Percentiles rank a stretch among this genome's conserved stretches.
phyloP scores from a whole-genome alignment of 1,140 invertebrate genomes.

The Chelonus insularis region DNA sequence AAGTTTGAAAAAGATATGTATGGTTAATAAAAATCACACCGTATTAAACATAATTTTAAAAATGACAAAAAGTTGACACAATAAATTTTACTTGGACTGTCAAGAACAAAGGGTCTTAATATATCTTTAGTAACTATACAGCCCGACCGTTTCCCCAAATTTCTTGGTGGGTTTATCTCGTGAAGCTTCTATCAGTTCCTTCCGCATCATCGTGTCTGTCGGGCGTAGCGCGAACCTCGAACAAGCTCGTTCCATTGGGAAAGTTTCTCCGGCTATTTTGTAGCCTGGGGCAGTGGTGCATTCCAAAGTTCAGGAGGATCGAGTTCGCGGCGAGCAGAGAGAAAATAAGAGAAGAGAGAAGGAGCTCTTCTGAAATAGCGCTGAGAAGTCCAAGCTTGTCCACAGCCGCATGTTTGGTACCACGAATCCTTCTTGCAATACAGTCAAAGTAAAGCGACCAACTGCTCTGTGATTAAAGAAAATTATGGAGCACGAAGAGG shows the following conservation, averaged over 20 bases:
- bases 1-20: too few species aligned
- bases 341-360: background rate
- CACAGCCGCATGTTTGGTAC: constrained; percentile 3
- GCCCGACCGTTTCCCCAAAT: background rate
- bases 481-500: constrained; percentile 45
- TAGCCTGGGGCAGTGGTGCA: constrained; percentile 5
- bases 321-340: background rate
- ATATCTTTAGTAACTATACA: too few species aligned
- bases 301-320: constrained; percentile 7
- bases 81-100: too few species aligned
- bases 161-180: background rate
- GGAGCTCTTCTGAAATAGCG: background rate
- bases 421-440: constrained; percentile 38
- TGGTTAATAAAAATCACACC: too few species aligned
- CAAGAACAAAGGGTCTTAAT: too few species aligned
- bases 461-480: constrained; percentile 54
- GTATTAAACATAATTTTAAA: too few species aligned
- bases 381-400: background rate
- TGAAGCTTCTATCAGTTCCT: background rate
- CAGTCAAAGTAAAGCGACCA: constrained; percentile 39
- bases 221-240: background rate
- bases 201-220: constrained; percentile 10
- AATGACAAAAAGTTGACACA: too few species aligned
- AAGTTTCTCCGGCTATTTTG: constrained; percentile 3
- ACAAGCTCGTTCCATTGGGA: constrained; percentile 11